A percentile compares a stretch with the other conserved stretches of the same genome.
Conservation (phyloP, 2,113 vertebrate genomes). For the Ceratotherium simum region DNA sequence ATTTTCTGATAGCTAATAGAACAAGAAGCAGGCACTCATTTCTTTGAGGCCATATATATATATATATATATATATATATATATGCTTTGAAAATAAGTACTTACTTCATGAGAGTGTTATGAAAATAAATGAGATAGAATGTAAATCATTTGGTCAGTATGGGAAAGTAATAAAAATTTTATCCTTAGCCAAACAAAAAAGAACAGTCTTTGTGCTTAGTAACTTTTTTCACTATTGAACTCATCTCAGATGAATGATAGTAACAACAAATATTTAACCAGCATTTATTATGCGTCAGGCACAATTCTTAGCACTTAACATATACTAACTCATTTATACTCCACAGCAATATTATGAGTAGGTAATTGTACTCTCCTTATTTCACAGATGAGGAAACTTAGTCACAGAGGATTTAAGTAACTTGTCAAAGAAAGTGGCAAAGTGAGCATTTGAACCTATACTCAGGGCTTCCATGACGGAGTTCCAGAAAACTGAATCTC, state of each 20-base stretch:
- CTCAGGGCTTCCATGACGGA: background rate
- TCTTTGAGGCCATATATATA: background rate
- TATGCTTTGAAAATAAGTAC: background rate
- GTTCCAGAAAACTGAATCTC: conserved; percentile 50
- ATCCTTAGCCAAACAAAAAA: background rate
- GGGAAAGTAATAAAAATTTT: background rate
- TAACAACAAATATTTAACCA: conserved; percentile 1
- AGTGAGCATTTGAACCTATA: background rate
- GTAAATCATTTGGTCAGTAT: background rate
- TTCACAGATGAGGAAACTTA: conserved; percentile 25
- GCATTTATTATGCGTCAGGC: background rate
- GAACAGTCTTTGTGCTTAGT: background rate
- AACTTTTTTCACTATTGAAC: conserved; percentile 28
- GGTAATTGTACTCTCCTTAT: background rate
- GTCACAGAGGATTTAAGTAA: background rate
- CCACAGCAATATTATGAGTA: background rate
- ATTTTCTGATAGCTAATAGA: background rate
- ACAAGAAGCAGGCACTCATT: background rate
- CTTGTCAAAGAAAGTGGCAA: background rate
- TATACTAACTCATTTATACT: background rate
- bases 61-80: background rate
- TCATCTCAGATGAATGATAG: background rate
- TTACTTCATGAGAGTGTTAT: background rate
- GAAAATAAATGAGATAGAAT: conserved; percentile 16
- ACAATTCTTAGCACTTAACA: background rate